These are phyloP conservation scores for Pseudeuparius sepicola DNA, from an alignment of 2,888 invertebrate genomes.

Conservation along the genomic window DNA sequence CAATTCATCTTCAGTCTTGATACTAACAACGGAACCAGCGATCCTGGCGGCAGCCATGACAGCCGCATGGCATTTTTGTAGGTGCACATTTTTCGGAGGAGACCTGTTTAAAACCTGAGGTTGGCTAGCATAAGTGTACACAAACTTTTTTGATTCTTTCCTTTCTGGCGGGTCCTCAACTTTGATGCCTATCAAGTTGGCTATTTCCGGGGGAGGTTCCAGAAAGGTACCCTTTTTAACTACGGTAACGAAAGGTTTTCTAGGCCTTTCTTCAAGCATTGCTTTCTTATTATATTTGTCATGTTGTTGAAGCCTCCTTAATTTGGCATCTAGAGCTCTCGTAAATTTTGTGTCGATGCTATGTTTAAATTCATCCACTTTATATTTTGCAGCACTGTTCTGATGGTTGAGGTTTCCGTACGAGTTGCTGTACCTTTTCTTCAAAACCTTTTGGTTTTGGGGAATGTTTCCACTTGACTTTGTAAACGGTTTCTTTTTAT, in stretches of 20 bases:
- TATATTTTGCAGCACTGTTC: conserved; percentile 30
- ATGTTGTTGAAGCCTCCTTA: conserved; percentile 57
- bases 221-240: conserved; percentile 71
- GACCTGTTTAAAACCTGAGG: conserved; percentile 41
- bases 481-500: conserved; percentile 31
- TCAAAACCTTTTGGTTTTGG: conserved; percentile 27
- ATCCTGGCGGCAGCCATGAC: conserved; percentile 30
- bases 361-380: conserved; percentile 33
- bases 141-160: conserved; percentile 35
- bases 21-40: conserved; percentile 28
- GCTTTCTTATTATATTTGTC: conserved; percentile 35
- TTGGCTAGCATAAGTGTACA: conserved; percentile 58
- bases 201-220: conserved; percentile 65
- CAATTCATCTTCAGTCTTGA: conserved; percentile 20
- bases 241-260: conserved; percentile 64
- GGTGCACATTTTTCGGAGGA: conserved; percentile 31
- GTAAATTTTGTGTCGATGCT: conserved; percentile 48
- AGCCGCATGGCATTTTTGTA: conserved; percentile 20
- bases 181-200: conserved; percentile 50
- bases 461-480: conserved; percentile 35
- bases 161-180: conserved; percentile 25
- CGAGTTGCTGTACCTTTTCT: conserved; percentile 38
- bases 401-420: conserved; percentile 39
- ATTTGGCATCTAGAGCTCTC: conserved; percentile 60
- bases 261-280: conserved; percentile 24